phyloP scores from a whole-genome alignment of 2,888 invertebrate species.

The Parnassius glacialis region DNA sequence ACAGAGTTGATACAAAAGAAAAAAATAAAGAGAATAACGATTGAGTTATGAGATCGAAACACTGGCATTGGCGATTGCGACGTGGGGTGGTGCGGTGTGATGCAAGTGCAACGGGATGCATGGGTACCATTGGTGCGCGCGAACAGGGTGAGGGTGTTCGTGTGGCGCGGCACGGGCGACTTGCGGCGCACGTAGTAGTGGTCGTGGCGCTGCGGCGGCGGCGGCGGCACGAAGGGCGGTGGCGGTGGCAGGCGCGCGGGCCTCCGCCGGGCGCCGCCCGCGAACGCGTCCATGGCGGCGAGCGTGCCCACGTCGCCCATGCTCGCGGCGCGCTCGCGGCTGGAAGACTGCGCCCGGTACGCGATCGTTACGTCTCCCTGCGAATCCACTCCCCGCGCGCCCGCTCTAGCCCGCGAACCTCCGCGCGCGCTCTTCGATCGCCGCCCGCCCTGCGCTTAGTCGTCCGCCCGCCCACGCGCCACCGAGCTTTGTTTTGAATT shows the following conservation, averaged over 20 bases:
- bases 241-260: constrained; percentile 73
- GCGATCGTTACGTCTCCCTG: constrained; percentile 41
- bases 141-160: constrained; percentile 71
- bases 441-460: constrained; percentile 42
- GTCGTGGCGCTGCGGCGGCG: constrained; percentile 72
- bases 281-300: constrained; percentile 79
- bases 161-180: constrained; percentile 71
- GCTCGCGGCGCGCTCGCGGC: constrained; percentile 75
- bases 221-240: constrained; percentile 74
- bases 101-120: constrained; percentile 27
- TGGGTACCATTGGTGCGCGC: constrained; percentile 70
- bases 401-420: constrained; percentile 73
- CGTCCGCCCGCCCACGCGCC: constrained; percentile 68
- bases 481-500: constrained; percentile 75
- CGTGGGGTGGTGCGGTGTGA: neutral
- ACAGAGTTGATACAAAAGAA: neutral
- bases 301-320: constrained; percentile 80
- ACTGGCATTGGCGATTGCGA: neutral
- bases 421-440: constrained; percentile 44
- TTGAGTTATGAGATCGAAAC: neutral
- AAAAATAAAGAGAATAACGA: neutral
- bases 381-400: constrained; percentile 62
- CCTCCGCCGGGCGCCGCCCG: constrained; percentile 76
- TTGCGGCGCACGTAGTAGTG: constrained; percentile 77
- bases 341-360: constrained; percentile 70